phyloP scores from a whole-genome alignment of 2,797 vertebrate species.

The Oreochromis mossambicus region DNA sequence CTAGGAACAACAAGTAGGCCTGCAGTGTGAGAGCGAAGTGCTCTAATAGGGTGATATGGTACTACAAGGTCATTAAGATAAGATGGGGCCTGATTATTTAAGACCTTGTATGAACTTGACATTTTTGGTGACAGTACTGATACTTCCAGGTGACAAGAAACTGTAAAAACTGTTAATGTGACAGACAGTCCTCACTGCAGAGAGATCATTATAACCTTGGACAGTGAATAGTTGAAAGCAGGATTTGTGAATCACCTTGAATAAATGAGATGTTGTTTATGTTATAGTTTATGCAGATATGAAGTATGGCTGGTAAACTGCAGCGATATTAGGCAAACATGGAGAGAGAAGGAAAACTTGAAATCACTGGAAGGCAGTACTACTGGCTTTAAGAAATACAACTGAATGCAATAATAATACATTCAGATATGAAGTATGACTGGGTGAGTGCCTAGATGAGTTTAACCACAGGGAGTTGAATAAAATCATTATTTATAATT shows the following conservation, averaged over 20 bases:
- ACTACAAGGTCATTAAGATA: not conserved
- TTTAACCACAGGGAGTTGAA: not conserved
- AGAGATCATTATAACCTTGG: not conserved
- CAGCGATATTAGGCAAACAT: not conserved
- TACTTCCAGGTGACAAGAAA: conserved; percentile 59
- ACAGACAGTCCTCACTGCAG: not conserved
- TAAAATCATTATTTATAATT: not conserved
- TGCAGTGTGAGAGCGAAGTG: rapidly evolving
- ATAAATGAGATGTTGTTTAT: not conserved
- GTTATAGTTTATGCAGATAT: not conserved
- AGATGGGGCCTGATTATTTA: not conserved
- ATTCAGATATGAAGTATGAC: not conserved
- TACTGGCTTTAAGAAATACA: not conserved
- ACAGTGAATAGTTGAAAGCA: not conserved
- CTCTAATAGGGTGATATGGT: not conserved
- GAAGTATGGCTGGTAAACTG: not conserved
- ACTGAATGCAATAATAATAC: not conserved
- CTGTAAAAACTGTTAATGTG: not conserved
- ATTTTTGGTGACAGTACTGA: conserved; percentile 51
- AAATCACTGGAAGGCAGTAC: not conserved
- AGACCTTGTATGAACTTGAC: not conserved
- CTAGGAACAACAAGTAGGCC: not conserved
- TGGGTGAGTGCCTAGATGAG: not conserved
- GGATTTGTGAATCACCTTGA: not conserved
- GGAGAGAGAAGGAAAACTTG: not conserved